These are phyloP conservation scores for Drosophila helvetica DNA, from an alignment of 2,888 invertebrate species.

Conservation along the genomic window DNA sequence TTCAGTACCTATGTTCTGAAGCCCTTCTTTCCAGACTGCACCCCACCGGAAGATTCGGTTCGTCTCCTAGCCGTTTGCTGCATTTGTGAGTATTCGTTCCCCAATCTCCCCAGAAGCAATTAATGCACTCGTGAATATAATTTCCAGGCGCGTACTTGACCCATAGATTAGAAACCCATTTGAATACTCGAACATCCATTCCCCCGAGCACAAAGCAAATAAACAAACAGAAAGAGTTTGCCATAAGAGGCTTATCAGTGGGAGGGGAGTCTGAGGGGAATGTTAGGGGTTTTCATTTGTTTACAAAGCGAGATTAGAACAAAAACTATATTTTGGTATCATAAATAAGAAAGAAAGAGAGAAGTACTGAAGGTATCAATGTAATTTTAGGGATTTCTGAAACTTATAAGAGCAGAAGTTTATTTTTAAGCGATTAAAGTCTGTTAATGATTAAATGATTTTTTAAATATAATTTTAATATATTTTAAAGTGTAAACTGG, in stretches of 20 bases:
- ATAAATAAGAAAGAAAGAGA: not conserved
- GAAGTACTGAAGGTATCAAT: not conserved
- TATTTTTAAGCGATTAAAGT: no score
- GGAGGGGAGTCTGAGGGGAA: not conserved
- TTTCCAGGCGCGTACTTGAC: slow-evolving; percentile 66
- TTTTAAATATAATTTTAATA: no score
- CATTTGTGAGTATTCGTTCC: slow-evolving; percentile 94
- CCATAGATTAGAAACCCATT: slow-evolving; percentile 69
- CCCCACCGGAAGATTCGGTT: slow-evolving; percentile 94
- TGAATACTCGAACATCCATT: no score
- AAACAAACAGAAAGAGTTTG: slow-evolving; percentile 56
- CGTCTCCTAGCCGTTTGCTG: slow-evolving; percentile 95
- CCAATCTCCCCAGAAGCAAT: not conserved
- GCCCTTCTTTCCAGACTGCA: slow-evolving; percentile 97
- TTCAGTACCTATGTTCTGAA: slow-evolving; percentile 98
- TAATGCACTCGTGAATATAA: slow-evolving; percentile 46
- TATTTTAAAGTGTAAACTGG: no score
- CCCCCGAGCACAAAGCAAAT: slow-evolving; percentile 56
- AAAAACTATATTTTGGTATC: not conserved
- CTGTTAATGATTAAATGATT: no score
- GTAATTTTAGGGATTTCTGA: no score
- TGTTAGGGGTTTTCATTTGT: slow-evolving; percentile 10
- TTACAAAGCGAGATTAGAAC: no score
- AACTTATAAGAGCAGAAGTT: no score
- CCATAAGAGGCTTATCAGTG: slow-evolving; percentile 55